Conservation (phyloP, 2,888 invertebrate species). For the Lymantria dispar region DNA sequence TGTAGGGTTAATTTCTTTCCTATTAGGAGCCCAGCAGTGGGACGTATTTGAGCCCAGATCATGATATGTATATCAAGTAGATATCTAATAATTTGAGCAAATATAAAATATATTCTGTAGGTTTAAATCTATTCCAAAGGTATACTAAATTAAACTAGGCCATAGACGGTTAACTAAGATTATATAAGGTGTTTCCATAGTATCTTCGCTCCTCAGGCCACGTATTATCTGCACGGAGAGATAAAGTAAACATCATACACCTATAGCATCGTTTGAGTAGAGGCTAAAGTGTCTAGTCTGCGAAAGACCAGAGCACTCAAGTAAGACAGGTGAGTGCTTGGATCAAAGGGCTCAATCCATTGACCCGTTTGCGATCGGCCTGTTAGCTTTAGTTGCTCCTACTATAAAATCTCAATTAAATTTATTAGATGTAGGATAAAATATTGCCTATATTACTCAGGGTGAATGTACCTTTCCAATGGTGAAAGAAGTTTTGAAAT, state of each 20-base stretch:
- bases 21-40: no score
- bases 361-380: slow-evolving; percentile 65
- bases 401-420: slow-evolving; percentile 28
- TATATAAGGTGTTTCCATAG: slow-evolving; percentile 21
- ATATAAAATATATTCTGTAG: no score
- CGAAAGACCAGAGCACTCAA: slow-evolving; percentile 63
- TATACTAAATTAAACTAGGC: slow-evolving; percentile 25
- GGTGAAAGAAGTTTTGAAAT: no score
- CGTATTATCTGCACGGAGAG: slow-evolving; percentile 33
- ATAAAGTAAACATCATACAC: slow-evolving; percentile 53
- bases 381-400: slow-evolving; percentile 49
- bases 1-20: no score
- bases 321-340: slow-evolving; percentile 65
- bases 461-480: no score
- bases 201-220: slow-evolving; percentile 4
- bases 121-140: not conserved
- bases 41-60: no score
- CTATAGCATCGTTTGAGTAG: slow-evolving; percentile 48
- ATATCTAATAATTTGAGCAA: no score
- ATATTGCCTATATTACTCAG: no score
- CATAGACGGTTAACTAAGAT: slow-evolving; percentile 15
- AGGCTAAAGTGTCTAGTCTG: slow-evolving; percentile 63
- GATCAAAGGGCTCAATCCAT: slow-evolving; percentile 70
- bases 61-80: no score
- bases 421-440: no score